These are phyloP conservation scores for Brachystomella parvula DNA, from an alignment of 1,140 invertebrate species.

Conservation along the genomic window DNA sequence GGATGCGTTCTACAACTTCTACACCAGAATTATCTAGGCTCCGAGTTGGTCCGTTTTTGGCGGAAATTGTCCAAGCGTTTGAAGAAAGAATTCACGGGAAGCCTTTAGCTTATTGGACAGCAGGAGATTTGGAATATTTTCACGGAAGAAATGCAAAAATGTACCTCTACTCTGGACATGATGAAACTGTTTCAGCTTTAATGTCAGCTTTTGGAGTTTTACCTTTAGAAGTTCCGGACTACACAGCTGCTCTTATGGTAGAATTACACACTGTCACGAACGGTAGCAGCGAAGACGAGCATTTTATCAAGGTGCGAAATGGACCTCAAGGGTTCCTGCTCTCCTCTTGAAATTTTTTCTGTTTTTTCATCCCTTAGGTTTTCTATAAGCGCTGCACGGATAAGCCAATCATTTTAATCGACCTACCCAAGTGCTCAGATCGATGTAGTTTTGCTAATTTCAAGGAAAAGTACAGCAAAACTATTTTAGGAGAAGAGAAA, in stretches of 20 bases:
- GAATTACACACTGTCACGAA: neutral
- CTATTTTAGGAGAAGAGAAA: neutral
- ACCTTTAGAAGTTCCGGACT: neutral
- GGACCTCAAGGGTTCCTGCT: neutral
- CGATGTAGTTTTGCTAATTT: neutral
- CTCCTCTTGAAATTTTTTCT: neutral
- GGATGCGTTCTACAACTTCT: neutral
- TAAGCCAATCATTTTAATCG: neutral
- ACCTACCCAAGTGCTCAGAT: neutral
- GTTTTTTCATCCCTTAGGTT: neutral
- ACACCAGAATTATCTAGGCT: neutral
- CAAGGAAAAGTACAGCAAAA: neutral
- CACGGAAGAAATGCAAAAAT: neutral
- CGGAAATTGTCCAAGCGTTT: neutral
- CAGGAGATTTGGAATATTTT: neutral
- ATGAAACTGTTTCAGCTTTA: neutral
- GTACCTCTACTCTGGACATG: neutral
- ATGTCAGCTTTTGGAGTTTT: neutral
- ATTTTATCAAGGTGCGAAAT: neutral
- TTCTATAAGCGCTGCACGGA: neutral
- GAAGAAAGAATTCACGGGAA: neutral
- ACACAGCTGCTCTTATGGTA: neutral
- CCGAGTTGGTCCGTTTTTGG: neutral
- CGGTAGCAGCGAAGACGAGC: neutral
- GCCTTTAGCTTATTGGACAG: neutral